Evolutionary conservation across 1,140 invertebrate species (phyloP).

Genomic region (Cotesia glomerata): DNA sequence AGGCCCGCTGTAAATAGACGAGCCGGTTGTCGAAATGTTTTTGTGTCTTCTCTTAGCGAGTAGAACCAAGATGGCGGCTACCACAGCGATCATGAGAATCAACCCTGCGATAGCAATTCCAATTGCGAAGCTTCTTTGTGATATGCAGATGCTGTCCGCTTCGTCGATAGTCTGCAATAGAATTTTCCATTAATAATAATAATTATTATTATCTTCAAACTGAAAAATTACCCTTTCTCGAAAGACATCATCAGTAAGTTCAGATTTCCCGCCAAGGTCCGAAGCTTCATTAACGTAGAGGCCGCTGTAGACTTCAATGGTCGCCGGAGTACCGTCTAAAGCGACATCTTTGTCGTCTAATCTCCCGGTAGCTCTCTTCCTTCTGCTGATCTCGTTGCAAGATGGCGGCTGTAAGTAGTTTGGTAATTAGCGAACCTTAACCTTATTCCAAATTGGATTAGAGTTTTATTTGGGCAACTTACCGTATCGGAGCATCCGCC

Average conservation of each 20-base stretch:
- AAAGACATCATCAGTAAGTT: constrained; percentile 74
- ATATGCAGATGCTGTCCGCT: constrained; percentile 82
- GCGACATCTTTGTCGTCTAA: constrained; percentile 47
- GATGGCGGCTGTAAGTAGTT: constrained; percentile 68
- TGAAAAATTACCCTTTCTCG: constrained; percentile 74
- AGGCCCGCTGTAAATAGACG: constrained; percentile 90
- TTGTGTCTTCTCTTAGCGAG: constrained; percentile 82
- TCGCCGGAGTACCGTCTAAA: constrained; percentile 74
- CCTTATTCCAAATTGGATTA: neutral
- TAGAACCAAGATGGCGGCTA: constrained; percentile 82
- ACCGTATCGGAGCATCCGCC: constrained; percentile 72
- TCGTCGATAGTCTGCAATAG: constrained; percentile 71
- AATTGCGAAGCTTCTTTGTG: constrained; percentile 90
- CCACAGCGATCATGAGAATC: constrained; percentile 86
- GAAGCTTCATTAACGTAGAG: constrained; percentile 88
- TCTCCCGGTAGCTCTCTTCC: constrained; percentile 59
- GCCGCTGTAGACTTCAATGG: constrained; percentile 88
- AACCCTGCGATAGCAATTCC: constrained; percentile 91
- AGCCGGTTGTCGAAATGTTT: constrained; percentile 83
- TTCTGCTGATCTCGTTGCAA: constrained; percentile 67
- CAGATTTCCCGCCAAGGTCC: constrained; percentile 71
- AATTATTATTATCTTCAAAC: no score
- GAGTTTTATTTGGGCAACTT: constrained; percentile 27
- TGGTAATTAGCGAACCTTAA: neutral
- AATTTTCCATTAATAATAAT: no score